Conservation (phyloP, 1,140 invertebrate species). For the Pseudoatta argentina region DNA sequence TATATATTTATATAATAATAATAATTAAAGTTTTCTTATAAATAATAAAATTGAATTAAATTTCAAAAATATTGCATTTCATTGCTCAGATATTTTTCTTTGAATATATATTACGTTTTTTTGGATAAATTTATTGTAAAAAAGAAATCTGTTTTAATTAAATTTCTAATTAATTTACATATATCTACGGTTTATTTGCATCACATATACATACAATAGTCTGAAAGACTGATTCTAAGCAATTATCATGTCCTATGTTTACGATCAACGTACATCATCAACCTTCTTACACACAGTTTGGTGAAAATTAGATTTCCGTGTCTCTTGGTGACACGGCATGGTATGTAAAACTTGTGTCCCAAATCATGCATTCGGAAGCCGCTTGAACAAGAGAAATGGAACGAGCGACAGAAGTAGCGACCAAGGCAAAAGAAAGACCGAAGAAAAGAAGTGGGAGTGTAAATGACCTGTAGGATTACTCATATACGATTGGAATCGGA, state of each 20-base stretch:
- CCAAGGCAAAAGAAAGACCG: conserved; percentile 47
- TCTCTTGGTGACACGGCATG: conserved; percentile 82
- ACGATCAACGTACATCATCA: conserved; percentile 33
- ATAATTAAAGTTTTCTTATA: background rate
- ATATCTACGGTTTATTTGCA: conserved; percentile 20
- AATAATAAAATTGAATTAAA: conserved; percentile 6
- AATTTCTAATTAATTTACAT: conserved; percentile 24
- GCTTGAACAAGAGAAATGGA: conserved; percentile 68
- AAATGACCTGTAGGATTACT: conserved; percentile 61
- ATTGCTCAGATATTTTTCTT: background rate
- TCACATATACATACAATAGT: conserved; percentile 33
- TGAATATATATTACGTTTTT: background rate
- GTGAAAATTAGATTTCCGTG: conserved; percentile 85
- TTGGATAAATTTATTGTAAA: background rate
- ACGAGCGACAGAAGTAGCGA: conserved; percentile 27
- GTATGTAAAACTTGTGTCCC: conserved; percentile 82
- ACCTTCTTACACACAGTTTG: conserved; percentile 68
- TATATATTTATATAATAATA: background rate
- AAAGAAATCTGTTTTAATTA: background rate
- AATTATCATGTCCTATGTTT: conserved; percentile 32
- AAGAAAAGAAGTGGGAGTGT: conserved; percentile 67
- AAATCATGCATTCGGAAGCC: conserved; percentile 77
- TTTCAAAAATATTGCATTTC: conserved; percentile 20
- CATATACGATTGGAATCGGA: conserved; percentile 75
- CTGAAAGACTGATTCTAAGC: background rate